These are phyloP conservation scores for Dermatemys mawii DNA, from an alignment of 2,113 vertebrate species.

Conservation along the genomic window DNA sequence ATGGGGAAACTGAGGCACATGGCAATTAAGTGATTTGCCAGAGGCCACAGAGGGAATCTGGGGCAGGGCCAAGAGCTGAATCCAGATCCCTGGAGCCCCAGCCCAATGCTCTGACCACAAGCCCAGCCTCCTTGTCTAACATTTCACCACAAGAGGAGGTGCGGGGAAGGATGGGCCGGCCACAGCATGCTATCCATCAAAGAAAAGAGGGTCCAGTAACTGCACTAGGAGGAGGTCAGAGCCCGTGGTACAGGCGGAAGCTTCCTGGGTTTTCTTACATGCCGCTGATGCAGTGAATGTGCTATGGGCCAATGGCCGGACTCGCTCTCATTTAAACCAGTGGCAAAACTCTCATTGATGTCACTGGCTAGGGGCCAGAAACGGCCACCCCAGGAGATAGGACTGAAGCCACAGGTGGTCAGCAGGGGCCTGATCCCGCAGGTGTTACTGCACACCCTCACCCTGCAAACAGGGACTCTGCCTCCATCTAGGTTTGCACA, in stretches of 20 bases:
- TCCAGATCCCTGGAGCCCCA: conserved; percentile 32
- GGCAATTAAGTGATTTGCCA: background rate
- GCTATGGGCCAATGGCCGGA: background rate
- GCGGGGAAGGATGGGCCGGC: background rate
- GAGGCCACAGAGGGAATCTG: background rate
- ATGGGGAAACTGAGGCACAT: background rate
- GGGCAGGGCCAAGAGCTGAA: background rate
- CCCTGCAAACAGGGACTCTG: background rate
- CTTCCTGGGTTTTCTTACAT: background rate
- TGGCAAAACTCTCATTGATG: no score
- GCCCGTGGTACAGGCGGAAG: background rate
- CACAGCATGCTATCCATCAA: fast-evolving
- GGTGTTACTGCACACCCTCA: background rate
- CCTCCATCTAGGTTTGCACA: no score
- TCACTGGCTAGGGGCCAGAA: no score
- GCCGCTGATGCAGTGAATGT: background rate
- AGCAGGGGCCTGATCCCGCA: background rate
- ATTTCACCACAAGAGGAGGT: fast-evolving
- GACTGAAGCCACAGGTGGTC: no score
- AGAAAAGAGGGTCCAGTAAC: background rate
- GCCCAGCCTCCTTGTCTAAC: background rate
- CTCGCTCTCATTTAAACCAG: background rate
- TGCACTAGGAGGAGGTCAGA: background rate
- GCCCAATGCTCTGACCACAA: background rate
- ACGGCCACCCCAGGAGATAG: no score